Base-by-base conservation (phyloP, 2,797 vertebrate species). In the Catharus ustulatus region DNA sequence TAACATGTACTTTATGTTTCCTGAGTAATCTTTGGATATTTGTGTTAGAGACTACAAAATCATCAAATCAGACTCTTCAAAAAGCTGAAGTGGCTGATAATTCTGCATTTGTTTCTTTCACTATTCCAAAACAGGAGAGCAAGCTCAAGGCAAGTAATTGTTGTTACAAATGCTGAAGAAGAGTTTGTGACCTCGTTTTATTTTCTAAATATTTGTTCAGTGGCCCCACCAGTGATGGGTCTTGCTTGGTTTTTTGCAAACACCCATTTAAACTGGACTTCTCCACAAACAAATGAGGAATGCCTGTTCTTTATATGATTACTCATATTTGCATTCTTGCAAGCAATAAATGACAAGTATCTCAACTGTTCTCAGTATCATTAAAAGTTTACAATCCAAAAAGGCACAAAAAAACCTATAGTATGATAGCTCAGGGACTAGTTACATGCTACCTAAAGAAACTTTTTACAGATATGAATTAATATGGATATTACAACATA, bases 201-300 rank as follows among this genome's bases (percentile, higher is more conserved):
- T 90, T 86, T 93, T 66, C 46, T 81, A 75, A 91, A 75, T 69
- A 40, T 79, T 84, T 85, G 67, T 76, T 92, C 58, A 40, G 24
- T 30, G 58, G 19, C 40, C 54, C 19, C 10, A 5, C 27, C 29
- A 55, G 30, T 55, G 46, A n/a, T 40, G 22, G 66, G 48, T 54
- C 62, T 62, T 84, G n/a, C 32, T 80, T 76, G 54, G 2, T 59
- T 75, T 74, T 72, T 62, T 75, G 13, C 38, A 84, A 93, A 67
- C 38, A 64, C 4, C 8, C 19, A 7, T 87, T 89, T 55, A 77
- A 85, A 88, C 29, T 8, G 15, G 3, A 3, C 52, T 90, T 82
- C 18, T 81, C 67, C 74, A 75, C 16, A 86, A 73, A 72, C 43
- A 27, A 6, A 67, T 63, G 51, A 34, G 26, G 66, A 90, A 82